Base-by-base conservation (phyloP, 1,140 invertebrate genomes). In the Theocolax elegans region DNA sequence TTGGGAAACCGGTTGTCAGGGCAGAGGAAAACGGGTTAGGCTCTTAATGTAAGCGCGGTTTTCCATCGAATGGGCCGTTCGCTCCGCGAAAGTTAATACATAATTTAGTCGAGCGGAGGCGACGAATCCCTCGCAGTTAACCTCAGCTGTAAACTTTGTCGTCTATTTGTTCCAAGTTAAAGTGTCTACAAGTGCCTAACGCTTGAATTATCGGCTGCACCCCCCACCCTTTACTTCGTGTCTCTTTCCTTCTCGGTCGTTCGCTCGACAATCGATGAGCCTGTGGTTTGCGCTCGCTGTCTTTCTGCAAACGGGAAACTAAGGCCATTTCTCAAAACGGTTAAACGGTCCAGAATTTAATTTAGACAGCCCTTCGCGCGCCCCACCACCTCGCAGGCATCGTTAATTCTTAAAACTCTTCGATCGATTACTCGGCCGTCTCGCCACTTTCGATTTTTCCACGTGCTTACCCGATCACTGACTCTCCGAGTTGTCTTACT, bases 91-190 rank as follows among this genome's bases (percentile, higher is more conserved):
- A 71, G 69, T 71, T 71, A 71, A 71, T 71, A 71, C 69, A 71
- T 71, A 71, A 71, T 71, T 71, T 71, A 71, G 62, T 59, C 53
- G 53, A 29, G 40, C 60, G 23, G 27, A 59, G 62, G 69, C 69
- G 69, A 65, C 60, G 67, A 70, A 70, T 70, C 59, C 60, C 51
- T 64, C 53, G 69, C 69, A 71, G 69, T 66, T 71, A 71, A 71
- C 69, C 69, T 66, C 69, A 60, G 53, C 69, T 66, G 69, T 65
- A 71, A 71, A 71, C 62, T 71, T 71, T 71, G 62, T 71, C 68
- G 68, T 66, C 69, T 71, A 71, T 71, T 71, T 71, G 69, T 66
- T 60, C 69, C 69, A 59, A 71, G 69, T 71, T 71, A 71, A 71
- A 71, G 69, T 66, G 69, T 66, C 69, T 71, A 66, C 69, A 66